Evolutionary conservation across 2,888 invertebrate species (phyloP).

Genomic region (Erebia ligea): DNA sequence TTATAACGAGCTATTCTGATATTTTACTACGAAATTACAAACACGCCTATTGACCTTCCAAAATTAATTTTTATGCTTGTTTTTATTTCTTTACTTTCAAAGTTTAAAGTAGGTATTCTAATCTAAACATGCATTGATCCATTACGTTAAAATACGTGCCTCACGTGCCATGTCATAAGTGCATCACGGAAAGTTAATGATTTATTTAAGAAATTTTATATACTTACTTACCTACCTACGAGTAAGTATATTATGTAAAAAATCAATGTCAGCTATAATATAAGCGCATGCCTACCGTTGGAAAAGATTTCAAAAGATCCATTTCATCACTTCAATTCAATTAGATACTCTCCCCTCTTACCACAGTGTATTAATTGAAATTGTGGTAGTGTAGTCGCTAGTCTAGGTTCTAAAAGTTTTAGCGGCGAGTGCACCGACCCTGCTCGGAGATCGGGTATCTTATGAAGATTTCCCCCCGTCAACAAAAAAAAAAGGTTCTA

Average conservation of each 20-base stretch:
- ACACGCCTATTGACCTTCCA: conserved; percentile 16
- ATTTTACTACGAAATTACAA: conserved; percentile 24
- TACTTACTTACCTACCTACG: no score
- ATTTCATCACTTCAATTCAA: not conserved
- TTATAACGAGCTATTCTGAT: conserved; percentile 22
- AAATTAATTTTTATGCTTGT: conserved; percentile 3
- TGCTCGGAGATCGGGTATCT: no score
- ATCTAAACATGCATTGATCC: not conserved
- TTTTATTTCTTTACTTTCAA: not conserved
- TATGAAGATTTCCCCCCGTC: no score
- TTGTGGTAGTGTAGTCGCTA: not conserved
- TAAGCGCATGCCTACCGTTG: not conserved
- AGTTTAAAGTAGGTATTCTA: not conserved
- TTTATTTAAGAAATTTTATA: no score
- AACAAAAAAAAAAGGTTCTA: no score
- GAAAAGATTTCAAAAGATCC: not conserved
- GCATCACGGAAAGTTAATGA: no score
- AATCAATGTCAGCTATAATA: no score
- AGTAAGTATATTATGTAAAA: no score
- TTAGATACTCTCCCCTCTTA: conserved; percentile 1
- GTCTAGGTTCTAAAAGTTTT: not conserved
- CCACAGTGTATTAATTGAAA: not conserved
- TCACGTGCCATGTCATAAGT: no score
- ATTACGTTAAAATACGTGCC: not conserved
- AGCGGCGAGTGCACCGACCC: no score